A percentile compares a stretch with the other conserved stretches of the same genome.
Conservation (phyloP, 1,140 invertebrate genomes). For the Varroa destructor region DNA sequence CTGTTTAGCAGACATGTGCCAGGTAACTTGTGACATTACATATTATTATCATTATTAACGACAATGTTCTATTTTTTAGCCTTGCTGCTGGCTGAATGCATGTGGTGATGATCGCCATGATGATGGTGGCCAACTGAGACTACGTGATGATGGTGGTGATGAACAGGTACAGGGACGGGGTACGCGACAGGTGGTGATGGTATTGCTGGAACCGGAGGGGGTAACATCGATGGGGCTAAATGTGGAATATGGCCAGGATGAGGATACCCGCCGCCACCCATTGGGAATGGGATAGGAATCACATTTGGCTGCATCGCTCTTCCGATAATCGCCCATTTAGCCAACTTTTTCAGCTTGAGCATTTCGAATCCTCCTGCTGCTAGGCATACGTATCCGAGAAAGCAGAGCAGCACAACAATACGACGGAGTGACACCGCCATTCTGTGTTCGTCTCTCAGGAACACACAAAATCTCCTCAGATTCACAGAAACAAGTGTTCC, state of each 20-base stretch:
- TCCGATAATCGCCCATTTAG: constrained; percentile 22
- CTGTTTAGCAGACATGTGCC: no score
- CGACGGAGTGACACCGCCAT: constrained; percentile 1
- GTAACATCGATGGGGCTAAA: neutral
- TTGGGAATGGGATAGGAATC: constrained; percentile 11
- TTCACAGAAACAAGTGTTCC: no score
- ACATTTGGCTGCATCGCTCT: constrained; percentile 23
- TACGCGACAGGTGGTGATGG: neutral
- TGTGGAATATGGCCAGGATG: neutral
- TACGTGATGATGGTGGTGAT: constrained; percentile 14
- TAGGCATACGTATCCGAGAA: neutral
- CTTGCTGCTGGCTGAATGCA: no score
- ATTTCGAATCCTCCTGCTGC: constrained; percentile 23
- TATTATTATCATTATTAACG: no score
- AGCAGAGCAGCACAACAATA: constrained; percentile 1
- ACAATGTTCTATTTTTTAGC: no score
- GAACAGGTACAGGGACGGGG: constrained; percentile 4
- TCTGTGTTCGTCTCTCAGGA: no score
- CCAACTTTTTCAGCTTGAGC: constrained; percentile 20
- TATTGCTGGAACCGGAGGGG: neutral
- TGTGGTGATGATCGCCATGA: constrained; percentile 8
- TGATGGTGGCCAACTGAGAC: constrained; percentile 1
- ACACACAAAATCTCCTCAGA: no score
- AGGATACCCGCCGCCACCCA: constrained; percentile 2
- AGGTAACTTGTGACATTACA: no score